Evolutionary conservation across 2,888 invertebrate species (phyloP).

Genomic region (Pocota personata): DNA sequence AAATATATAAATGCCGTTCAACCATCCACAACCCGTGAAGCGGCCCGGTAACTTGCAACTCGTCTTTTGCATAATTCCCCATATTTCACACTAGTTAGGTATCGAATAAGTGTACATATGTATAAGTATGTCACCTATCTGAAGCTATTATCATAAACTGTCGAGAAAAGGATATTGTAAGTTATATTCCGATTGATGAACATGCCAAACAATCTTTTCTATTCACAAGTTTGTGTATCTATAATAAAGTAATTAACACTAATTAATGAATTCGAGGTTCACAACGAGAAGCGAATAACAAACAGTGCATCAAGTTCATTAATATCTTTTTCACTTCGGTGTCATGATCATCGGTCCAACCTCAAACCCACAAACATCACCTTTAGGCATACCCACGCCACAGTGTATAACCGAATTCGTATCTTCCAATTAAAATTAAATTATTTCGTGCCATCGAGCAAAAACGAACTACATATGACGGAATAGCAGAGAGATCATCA

Average conservation of each 20-base stretch:
- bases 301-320: conserved; percentile 47
- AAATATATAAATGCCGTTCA: no score
- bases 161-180: no score
- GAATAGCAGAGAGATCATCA: conserved; percentile 13
- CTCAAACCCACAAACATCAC: conserved; percentile 1
- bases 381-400: neutral
- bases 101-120: no score
- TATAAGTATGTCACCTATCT: no score
- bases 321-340: conserved; percentile 46
- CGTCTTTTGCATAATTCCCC: no score
- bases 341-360: conserved; percentile 19
- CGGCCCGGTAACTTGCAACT: no score
- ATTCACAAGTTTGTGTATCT: neutral
- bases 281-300: neutral
- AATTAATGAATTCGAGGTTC: conserved; percentile 19
- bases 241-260: neutral
- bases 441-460: conserved; percentile 28
- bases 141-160: no score
- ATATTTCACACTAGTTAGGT: no score
- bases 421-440: conserved; percentile 48
- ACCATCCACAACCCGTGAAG: no score
- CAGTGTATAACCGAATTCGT: neutral
- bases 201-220: neutral
- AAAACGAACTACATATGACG: neutral
- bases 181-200: neutral